These are phyloP conservation scores for Patella caerulea DNA, from an alignment of 2,888 invertebrate species.

Conservation along the genomic window DNA sequence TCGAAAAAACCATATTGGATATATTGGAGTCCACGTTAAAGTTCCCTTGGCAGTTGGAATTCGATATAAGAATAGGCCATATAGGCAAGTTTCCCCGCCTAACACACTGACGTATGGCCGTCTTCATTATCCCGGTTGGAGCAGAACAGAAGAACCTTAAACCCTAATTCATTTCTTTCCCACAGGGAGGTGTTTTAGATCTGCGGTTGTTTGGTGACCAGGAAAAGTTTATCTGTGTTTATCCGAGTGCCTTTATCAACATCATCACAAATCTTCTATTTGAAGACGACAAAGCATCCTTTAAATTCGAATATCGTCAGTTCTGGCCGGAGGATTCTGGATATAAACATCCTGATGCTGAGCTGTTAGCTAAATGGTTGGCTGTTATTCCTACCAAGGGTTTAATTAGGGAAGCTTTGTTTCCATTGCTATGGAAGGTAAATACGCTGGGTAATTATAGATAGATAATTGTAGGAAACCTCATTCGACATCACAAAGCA, in stretches of 20 bases:
- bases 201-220: background rate
- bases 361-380: slow-evolving; percentile 38
- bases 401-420: slow-evolving; percentile 45
- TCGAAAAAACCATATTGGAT: too few species aligned
- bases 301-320: slow-evolving; percentile 44
- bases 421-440: slow-evolving; percentile 56
- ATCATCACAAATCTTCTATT: slow-evolving; percentile 36
- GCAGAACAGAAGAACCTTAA: too few species aligned
- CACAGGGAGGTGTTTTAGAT: slow-evolving; percentile 8
- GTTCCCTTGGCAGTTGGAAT: too few species aligned
- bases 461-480: too few species aligned
- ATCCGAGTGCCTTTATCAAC: slow-evolving; percentile 40
- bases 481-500: too few species aligned
- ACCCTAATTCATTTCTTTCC: too few species aligned
- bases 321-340: slow-evolving; percentile 52
- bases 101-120: too few species aligned
- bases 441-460: background rate
- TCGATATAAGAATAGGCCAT: too few species aligned
- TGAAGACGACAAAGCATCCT: slow-evolving; percentile 41
- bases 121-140: too few species aligned
- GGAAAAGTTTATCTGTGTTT: slow-evolving; percentile 38
- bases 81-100: too few species aligned
- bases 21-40: too few species aligned
- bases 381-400: slow-evolving; percentile 46
- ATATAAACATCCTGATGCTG: slow-evolving; percentile 43